These are phyloP conservation scores for Bombus polaris DNA, from an alignment of 1,140 invertebrate species.

Conservation along the genomic window DNA sequence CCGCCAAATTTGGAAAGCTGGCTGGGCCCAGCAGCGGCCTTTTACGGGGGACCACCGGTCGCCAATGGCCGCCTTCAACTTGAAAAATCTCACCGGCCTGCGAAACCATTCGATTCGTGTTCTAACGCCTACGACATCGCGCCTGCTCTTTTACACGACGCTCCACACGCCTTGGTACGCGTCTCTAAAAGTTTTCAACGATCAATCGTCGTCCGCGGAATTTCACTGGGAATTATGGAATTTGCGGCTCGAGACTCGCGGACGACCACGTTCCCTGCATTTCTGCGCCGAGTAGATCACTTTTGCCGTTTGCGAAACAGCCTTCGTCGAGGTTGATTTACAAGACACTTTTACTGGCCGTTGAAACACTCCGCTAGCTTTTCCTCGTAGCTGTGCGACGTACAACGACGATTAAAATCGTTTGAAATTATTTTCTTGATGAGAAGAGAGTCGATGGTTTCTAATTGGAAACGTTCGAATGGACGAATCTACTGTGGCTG, in stretches of 20 bases:
- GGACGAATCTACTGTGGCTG: too few relatives aligned
- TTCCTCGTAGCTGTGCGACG: too few relatives aligned
- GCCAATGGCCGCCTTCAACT: slow-evolving; percentile 72
- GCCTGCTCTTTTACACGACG: not conserved
- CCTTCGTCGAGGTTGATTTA: not conserved
- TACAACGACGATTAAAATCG: too few relatives aligned
- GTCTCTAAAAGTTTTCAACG: too few relatives aligned
- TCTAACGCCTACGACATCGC: slow-evolving; percentile 45
- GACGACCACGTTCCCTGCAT: not conserved
- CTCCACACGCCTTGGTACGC: too few relatives aligned
- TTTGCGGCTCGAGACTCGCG: too few relatives aligned
- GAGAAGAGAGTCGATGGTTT: not conserved
- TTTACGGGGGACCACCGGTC: slow-evolving; percentile 48
- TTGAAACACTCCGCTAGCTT: not conserved
- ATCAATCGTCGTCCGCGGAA: not conserved
- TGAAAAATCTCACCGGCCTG: slow-evolving; percentile 62
- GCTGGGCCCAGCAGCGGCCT: slow-evolving; percentile 49
- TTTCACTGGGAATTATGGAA: not conserved
- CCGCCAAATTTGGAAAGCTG: slow-evolving; percentile 75
- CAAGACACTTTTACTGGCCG: not conserved
- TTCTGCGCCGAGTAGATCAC: not conserved
- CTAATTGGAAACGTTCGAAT: too few relatives aligned
- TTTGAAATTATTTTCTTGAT: not conserved
- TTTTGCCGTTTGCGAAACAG: not conserved
- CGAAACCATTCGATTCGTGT: slow-evolving; percentile 43